These are phyloP conservation scores for Hyperopisus bebe DNA, from an alignment of 2,113 vertebrate species.

Conservation along the genomic window DNA sequence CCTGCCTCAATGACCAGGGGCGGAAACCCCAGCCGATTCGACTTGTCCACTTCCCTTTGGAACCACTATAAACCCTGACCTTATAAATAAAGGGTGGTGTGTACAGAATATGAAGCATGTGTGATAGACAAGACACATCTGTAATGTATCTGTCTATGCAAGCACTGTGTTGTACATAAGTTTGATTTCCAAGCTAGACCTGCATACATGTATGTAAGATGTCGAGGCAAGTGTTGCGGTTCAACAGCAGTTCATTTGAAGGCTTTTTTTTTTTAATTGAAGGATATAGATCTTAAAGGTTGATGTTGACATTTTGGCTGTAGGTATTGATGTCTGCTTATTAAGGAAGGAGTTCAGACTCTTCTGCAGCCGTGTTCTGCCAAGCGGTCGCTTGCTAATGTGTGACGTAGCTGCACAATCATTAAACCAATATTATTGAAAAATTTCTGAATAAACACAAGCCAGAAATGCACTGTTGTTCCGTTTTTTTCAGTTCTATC, in stretches of 20 bases:
- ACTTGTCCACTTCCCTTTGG: conserved; percentile 59
- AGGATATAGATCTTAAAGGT: neutral
- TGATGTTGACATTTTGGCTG: neutral
- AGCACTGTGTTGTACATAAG: neutral
- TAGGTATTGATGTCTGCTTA: neutral
- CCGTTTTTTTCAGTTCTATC: neutral
- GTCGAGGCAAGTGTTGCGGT: neutral
- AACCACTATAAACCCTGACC: conserved; percentile 17
- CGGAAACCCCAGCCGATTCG: conserved; percentile 62
- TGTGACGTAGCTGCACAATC: neutral
- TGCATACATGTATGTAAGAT: neutral
- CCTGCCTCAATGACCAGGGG: conserved; percentile 60
- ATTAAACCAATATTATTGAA: neutral
- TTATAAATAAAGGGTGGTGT: neutral
- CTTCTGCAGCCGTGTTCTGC: neutral
- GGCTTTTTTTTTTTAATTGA: neutral
- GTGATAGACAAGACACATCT: neutral
- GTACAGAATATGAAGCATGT: neutral
- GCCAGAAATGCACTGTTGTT: neutral
- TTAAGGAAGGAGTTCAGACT: neutral
- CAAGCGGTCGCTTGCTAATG: neutral
- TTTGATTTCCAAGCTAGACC: neutral
- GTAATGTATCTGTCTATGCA: neutral
- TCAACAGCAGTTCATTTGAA: neutral
- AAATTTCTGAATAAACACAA: neutral